These are phyloP conservation scores for Acanthurus lineatus DNA, from an alignment of 2,797 vertebrate genomes.

Conservation along the genomic window DNA sequence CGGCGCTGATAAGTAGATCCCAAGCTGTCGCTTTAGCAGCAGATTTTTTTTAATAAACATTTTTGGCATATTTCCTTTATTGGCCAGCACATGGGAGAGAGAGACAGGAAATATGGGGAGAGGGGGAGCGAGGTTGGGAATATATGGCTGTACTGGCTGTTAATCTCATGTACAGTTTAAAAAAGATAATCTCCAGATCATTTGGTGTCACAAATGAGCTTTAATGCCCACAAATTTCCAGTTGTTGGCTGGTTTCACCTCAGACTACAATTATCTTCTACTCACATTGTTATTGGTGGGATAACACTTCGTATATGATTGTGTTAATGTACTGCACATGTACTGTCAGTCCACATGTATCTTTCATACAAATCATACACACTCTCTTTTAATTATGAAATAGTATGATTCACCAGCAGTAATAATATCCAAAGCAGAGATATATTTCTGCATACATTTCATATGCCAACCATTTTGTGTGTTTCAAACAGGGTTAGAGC, in stretches of 20 bases:
- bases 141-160: neutral
- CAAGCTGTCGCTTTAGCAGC: slow-evolving; percentile 38
- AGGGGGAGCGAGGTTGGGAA: neutral
- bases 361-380: too few relatives aligned
- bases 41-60: slow-evolving; percentile 42
- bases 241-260: slow-evolving; percentile 2
- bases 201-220: neutral
- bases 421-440: neutral
- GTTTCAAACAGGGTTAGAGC: slow-evolving; percentile 20
- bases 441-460: slow-evolving; percentile 20
- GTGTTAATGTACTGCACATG: too few relatives aligned
- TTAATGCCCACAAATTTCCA: neutral
- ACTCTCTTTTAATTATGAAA: neutral
- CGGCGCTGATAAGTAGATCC: slow-evolving; percentile 64
- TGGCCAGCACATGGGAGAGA: slow-evolving; percentile 18
- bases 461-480: slow-evolving; percentile 19
- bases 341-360: too few relatives aligned
- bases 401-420: neutral
- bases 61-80: slow-evolving; percentile 60
- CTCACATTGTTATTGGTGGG: too few relatives aligned
- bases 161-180: too few relatives aligned
- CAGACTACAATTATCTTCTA: slow-evolving; percentile 2
- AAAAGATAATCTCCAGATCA: neutral
- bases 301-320: too few relatives aligned
- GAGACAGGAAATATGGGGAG: slow-evolving; percentile 17